Evolutionary conservation across 2,888 invertebrate genomes (phyloP).

Genomic region (Eristalis arbustorum): DNA sequence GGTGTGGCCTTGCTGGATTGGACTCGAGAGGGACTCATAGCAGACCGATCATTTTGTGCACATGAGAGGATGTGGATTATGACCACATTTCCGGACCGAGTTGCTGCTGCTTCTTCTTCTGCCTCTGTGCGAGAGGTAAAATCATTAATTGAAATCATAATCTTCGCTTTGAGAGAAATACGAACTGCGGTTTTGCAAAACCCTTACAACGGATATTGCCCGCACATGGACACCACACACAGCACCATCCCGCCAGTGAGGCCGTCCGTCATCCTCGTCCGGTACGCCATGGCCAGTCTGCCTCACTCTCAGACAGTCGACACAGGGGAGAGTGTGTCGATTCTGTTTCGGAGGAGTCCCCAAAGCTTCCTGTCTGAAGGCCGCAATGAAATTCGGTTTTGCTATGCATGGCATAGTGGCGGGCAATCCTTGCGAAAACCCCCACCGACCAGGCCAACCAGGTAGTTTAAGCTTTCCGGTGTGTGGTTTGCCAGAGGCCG

Average conservation of each 20-base stretch:
- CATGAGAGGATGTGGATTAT: slow-evolving; percentile 55
- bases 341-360: slow-evolving; percentile 38
- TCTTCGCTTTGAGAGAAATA: slow-evolving; percentile 65
- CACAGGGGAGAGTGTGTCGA: slow-evolving; percentile 17
- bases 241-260: not conserved
- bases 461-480: slow-evolving; percentile 64
- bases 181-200: slow-evolving; percentile 60
- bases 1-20: slow-evolving; percentile 3
- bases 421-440: slow-evolving; percentile 45
- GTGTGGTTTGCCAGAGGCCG: not conserved
- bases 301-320: no score
- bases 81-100: slow-evolving; percentile 62
- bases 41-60: not conserved
- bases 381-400: slow-evolving; percentile 69
- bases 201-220: slow-evolving; percentile 26
- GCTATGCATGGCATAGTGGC: slow-evolving; percentile 40
- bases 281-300: no score
- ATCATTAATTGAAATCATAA: slow-evolving; percentile 70
- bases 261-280: no score
- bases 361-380: slow-evolving; percentile 63
- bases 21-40: not conserved
- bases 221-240: not conserved
- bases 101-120: not conserved
- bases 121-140: slow-evolving; percentile 53
- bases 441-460: slow-evolving; percentile 32